Evolutionary conservation across 2,888 invertebrate species (phyloP), one percentile per base, ranked within the genome.

Genomic region (Epiblema foenella): DNA sequence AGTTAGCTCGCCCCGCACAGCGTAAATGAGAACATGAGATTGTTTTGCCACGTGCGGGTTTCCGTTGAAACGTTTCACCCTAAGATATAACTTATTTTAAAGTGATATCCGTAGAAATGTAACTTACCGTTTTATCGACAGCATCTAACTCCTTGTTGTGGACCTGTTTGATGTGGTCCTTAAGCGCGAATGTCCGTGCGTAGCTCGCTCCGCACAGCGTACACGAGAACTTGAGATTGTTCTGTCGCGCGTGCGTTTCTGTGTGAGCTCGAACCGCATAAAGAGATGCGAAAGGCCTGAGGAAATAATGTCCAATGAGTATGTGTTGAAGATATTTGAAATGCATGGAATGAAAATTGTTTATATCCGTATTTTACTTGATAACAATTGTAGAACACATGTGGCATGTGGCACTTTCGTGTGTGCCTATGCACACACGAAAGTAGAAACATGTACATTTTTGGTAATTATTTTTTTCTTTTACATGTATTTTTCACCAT

Each of bases 261-360:
- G 96, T 96, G 82, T 97, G 97, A 1, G 95, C 94, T 60, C 96
- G 94, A 0, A 97, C 96, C 0, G 96, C 96, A 82, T 97, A 97
- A 20, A 97, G 85, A 0, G 97, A 96, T 2, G 97, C 96, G 82
- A 97, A 97, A 0, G 97, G 97, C 66, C 97, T 93, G 76, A 0
- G 60, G 24, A 46, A 52, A 18, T 67, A 17, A 57, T 37, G 46
- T n/a, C n/a, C n/a, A n/a, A n/a, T 8, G 5, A 15, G 15, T n/a
- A 46, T 7, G 1, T 8, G 33, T 33, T 33, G 2, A 33, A 33
- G 33, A 33, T 8, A 8, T 33, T 33, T 33, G 24, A 24, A 3
- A 24, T 3, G 24, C 4, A 24, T 3, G 24, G 24, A 24, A 24
- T 24, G 4, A 24, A 24, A n/a, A n/a, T n/a, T n/a, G n/a, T n/a